These are phyloP conservation scores for Platanista minor DNA, from an alignment of 2,113 vertebrate species.

Conservation along the genomic window DNA sequence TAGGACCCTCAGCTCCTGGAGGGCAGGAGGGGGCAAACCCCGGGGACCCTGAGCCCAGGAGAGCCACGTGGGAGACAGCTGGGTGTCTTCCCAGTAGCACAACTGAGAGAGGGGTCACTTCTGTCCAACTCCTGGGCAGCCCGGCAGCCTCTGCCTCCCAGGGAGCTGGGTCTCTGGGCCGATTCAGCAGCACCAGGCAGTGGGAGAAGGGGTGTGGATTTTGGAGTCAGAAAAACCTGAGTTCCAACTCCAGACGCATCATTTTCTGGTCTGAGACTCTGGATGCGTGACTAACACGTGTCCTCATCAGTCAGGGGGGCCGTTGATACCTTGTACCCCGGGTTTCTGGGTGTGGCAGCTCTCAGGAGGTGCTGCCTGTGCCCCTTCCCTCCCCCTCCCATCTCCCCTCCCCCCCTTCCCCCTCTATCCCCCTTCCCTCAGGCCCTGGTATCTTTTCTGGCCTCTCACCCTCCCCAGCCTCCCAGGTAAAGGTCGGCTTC, in stretches of 20 bases:
- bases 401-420: fast-evolving
- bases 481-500: background rate
- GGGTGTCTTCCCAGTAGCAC: too few relatives aligned
- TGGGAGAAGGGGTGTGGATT: background rate
- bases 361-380: background rate
- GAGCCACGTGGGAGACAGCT: background rate
- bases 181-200: fast-evolving
- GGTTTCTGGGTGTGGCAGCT: too few relatives aligned
- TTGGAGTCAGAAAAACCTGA: background rate
- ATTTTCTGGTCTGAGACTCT: background rate
- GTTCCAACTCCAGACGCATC: background rate
- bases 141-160: background rate
- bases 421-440: fast-evolving
- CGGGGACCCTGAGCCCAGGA: too few relatives aligned
- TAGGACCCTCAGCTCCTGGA: background rate
- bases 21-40: background rate
- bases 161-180: fast-evolving
- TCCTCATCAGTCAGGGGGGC: background rate
- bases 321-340: background rate
- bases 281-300: background rate
- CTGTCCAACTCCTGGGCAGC: background rate
- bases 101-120: background rate
- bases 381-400: background rate
- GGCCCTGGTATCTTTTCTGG: background rate
- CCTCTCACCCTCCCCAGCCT: too few relatives aligned